Evolutionary conservation across 2,888 invertebrate species (phyloP), one percentile per base, ranked within the genome.

Genomic region (Subacronicta megacephala): DNA sequence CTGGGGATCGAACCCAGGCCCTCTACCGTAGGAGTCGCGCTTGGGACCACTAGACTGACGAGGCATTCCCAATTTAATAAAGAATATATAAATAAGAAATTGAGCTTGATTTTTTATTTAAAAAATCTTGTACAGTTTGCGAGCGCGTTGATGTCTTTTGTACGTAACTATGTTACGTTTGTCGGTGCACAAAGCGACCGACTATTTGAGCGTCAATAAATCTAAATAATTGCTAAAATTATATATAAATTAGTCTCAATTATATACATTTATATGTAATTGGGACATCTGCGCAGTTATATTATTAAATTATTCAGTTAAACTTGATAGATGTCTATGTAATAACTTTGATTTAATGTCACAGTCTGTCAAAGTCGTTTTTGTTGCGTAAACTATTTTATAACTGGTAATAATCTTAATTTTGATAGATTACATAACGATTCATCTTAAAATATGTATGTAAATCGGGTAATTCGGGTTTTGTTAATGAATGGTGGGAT

Each of bases 141-240:
- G 16, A 42, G 26, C 68, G 63, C 74, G 72, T 72, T 72, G 63
- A 72, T 72, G 74, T 72, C 74, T 72, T 67, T 73, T 73, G 47
- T 70, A 50, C 10, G 49, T 37, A 55, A 37, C 13, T 0, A 36
- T 12, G 15, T 41, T 31, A 7, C n/a, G n/a, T n/a, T n/a, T n/a
- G n/a, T n/a, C n/a, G n/a, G n/a, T 1, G 6, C 0, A 45, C 9
- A n/a, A 65, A 47, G 38, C 18, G 1, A 9, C 43, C 16, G 23
- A 33, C 40, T 7, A 44, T n/a, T 43, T 38, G 7, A 15, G 31
- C 43, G 44, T 29, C 26, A 51, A 56, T 51, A 51, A 44, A 12
- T 17, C 0, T 23, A 16, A 62, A 44, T 68, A 52, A 66, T 68
- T 44, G 15, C 47, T 7, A 26, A 17, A 31, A 62, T 68, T 56